Base-by-base conservation (phyloP, 1,140 invertebrate genomes). In the Paralvinella palmiformis region DNA sequence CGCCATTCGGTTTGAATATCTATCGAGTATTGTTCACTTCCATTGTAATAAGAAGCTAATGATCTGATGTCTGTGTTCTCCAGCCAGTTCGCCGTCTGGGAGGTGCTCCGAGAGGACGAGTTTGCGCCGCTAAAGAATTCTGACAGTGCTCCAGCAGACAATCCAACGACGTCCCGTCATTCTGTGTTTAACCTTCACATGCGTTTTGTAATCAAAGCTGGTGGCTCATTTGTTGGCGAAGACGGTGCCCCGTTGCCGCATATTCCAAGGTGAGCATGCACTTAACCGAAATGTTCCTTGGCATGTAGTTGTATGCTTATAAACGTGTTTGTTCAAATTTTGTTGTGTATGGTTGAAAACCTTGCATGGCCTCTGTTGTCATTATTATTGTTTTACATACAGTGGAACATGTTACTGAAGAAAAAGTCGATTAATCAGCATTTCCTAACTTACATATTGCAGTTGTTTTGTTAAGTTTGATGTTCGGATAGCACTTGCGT, bases 91-190 rank as follows among this genome's bases (percentile, higher is more conserved):
- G 91, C 89, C 22, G 91, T 91, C 3, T 94, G 95, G 88, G 92
- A 97, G 84, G 95, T 96, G 0, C 83, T 88, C 0, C 84, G 96
- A 55, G 89, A 94, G 70, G 89, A 91, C 63, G 96, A 99, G 77
- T 99, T 99, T 77, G 94, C 94, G 73, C 94, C 96, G 0, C 76
- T 99, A 65, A 99, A 99, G 78, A 99, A 99, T 83, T 84, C 89
- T 2, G 91, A 98, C 79, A 82, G 84, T 1, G 87, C 85, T 32
- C 89, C 88, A 53, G 92, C 94, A 74, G 94, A 98, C 79, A 95
- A 91, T 67, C 91, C 96, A 0, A 88, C 86, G 0, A 96, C 95
- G 0, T 89, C 91, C 2, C 83, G 88, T 20, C 81, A 86, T 22
- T 91, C 93, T 73, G 75, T 99, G 24, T 86, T 88, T 66, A 82